Evolutionary conservation across 2,113 vertebrate genomes (phyloP), one percentile per base, ranked within the genome.

Genomic region (Engystomops pustulosus): DNA sequence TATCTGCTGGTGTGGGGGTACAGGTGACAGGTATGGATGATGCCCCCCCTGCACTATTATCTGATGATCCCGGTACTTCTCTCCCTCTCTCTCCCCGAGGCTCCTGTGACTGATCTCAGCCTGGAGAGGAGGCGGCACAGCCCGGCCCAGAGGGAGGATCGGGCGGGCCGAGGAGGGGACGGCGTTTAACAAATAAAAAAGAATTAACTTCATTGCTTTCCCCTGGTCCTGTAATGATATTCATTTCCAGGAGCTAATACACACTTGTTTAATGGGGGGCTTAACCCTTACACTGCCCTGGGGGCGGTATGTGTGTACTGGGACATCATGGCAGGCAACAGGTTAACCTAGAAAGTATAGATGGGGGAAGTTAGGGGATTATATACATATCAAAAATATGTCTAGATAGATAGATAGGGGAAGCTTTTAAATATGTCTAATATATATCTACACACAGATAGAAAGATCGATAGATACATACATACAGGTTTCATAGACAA

Each of bases 101-200:
- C 88, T 86, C 87, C 92, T 94, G 93, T 93, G 93, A 94, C 91
- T 94, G 93, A 95, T 93, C 94, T 94, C 91, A 93, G 94, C 94
- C 93, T 95, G 96, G 95, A 95, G 95, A 92, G 91, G 94, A 95
- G 97, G 98, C 94, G 95, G 96, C 94, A 91, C 94, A 91, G 95
- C 92, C 90, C 95, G 93, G 93, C 95, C 95, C 95, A 93, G 93
- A 89, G 96, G 96, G 94, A 95, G 95, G 95, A 94, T 95, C 92
- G 94, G 95, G 95, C 93, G 95, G 94, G 87, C 91, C 92, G 92
- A 93, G 94, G 94, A 95, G 94, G 94, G 93, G 92, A 93, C 92
- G 91, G 88, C 88, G 90, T 93, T 95, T 94, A 95, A 94, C 94
- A 95, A 95, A 95, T 95, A 95, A 95, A 95, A 94, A 94, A 94